Evolutionary conservation across 2,113 vertebrate genomes (phyloP), one percentile per base, ranked within the genome.

Genomic region (Progne subis): DNA sequence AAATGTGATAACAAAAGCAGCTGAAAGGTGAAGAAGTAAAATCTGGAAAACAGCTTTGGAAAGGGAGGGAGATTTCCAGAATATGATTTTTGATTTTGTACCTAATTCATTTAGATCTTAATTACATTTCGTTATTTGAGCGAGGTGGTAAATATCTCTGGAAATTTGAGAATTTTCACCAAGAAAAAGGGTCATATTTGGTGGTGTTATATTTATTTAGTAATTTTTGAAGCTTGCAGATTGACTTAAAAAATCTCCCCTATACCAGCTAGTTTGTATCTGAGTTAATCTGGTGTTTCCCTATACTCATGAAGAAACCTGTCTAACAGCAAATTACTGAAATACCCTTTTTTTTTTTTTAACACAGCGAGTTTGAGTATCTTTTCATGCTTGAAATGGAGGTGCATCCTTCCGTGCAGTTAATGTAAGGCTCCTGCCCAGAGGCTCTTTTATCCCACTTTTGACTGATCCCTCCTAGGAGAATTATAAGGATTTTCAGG

Each of bases 21-120:
- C 44, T 60, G 61, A 84, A 91, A 83, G 69, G 69, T 78, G 59
- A 78, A 72, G 19, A 32, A 81, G 60, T 78, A 64, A 77, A 70
- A 59, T 47, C 26, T 81, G 71, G 32, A 63, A 76, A 68, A 47
- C 16, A 49, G 18, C 55, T 94, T 49, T 81, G 56, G 49, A 72
- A 92, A 53, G 9, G 29, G 39, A 74, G 34, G 25, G 34, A 71
- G 37, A n/a, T 70, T 49, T 46, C 41, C 60, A 84, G 59, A 86
- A 39, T 56, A 52, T 44, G 31, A 34, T 32, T 63, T 81, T 82
- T 77, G 9, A 21, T 46, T 57, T 69, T 60, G 7, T 46, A 25
- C 17, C 24, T 81, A 49, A 13, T 57, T 86, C 46, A 17, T 16
- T 86, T 70, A 23, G 2, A 3, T 31, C 26, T 59, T 49, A 39